A percentile compares a stretch with the other conserved stretches of the same genome.
Conservation (phyloP, 2,797 vertebrate genomes). For the Helicolenus hilgendorfi region DNA sequence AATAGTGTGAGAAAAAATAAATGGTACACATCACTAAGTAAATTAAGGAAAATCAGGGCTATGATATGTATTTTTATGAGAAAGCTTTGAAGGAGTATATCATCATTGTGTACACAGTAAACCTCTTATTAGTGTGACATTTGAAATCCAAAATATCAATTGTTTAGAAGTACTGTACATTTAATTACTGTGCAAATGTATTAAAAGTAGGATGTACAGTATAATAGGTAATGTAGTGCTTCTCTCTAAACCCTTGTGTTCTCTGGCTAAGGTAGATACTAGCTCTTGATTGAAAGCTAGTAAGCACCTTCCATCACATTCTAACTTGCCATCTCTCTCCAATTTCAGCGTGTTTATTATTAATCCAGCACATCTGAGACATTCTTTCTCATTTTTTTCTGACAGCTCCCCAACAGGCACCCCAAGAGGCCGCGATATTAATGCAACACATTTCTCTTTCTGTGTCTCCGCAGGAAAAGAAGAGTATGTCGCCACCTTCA, state of each 20-base stretch:
- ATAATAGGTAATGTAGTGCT: neutral
- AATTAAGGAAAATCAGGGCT: neutral
- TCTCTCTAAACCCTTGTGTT: neutral
- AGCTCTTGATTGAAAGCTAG: neutral
- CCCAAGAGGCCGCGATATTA: slow-evolving; percentile 49
- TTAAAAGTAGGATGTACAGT: neutral
- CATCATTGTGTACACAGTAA: neutral
- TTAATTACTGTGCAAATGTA: neutral
- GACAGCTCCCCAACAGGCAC: slow-evolving; percentile 36
- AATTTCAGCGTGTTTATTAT: slow-evolving; percentile 28
- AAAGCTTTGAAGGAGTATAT: neutral
- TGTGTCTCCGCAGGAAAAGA: slow-evolving; percentile 94
- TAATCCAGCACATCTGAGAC: slow-evolving; percentile 16
- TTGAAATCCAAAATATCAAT: neutral
- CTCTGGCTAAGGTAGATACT: slow-evolving; percentile 10
- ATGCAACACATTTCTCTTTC: slow-evolving; percentile 66
- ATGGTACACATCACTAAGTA: neutral
- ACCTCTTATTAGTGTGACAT: neutral
- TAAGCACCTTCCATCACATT: neutral
- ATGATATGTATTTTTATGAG: neutral
- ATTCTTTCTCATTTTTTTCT: slow-evolving; percentile 17
- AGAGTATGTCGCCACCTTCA: slow-evolving; percentile 98
- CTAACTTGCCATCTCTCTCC: neutral
- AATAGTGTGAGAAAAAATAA: neutral
- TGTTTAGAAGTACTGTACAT: neutral